These are phyloP conservation scores for Drosophila sp. DNA, from an alignment of 1,140 invertebrate species.

Conservation along the genomic window DNA sequence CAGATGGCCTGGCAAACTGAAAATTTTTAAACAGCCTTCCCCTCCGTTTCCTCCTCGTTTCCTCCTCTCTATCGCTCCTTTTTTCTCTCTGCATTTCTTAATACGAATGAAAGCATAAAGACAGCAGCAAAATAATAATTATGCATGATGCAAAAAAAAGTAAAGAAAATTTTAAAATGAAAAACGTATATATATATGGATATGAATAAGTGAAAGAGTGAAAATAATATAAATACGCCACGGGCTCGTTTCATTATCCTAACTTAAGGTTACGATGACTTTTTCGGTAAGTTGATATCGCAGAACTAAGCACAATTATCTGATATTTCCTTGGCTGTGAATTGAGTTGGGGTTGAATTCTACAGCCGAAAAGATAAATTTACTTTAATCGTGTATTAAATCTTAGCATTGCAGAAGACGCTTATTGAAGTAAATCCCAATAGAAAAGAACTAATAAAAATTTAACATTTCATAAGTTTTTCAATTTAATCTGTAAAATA, in stretches of 20 bases:
- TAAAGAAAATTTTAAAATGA: constrained; percentile 7
- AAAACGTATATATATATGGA: constrained; percentile 33
- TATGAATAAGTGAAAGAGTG: constrained; percentile 36
- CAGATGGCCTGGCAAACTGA: constrained; percentile 77
- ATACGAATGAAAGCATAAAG: constrained; percentile 62
- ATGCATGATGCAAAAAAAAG: constrained; percentile 64
- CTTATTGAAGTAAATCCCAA: too few relatives aligned
- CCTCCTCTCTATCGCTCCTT: not conserved
- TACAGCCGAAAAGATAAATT: not conserved
- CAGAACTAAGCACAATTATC: not conserved
- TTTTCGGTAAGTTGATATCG: not conserved
- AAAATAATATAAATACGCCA: constrained; percentile 61
- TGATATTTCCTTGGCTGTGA: constrained; percentile 11
- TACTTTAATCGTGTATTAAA: too few relatives aligned
- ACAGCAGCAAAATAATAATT: constrained; percentile 69
- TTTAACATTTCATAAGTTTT: too few relatives aligned
- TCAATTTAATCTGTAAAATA: too few relatives aligned
- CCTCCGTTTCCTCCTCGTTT: not conserved
- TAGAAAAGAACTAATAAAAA: too few relatives aligned
- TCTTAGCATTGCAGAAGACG: too few relatives aligned
- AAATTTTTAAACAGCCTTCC: constrained; percentile 62
- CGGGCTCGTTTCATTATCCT: constrained; percentile 43
- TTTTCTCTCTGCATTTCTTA: constrained; percentile 37
- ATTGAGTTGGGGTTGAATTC: not conserved
- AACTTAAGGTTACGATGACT: constrained; percentile 19